phyloP scores from a whole-genome alignment of 2,888 invertebrate genomes.

The Sturmia bella region DNA sequence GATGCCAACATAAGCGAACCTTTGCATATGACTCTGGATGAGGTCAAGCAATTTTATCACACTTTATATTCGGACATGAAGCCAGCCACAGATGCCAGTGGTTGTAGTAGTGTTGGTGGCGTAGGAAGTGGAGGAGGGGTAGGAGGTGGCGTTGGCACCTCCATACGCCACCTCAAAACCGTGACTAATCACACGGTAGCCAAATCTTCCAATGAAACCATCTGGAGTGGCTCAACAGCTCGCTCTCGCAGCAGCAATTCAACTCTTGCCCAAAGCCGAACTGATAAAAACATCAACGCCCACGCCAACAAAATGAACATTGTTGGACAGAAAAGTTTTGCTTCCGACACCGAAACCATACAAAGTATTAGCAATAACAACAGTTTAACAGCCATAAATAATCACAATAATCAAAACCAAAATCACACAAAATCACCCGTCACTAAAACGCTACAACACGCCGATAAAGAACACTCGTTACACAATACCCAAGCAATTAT shows the following conservation, averaged over 20 bases:
- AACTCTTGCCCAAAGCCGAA: slow-evolving; percentile 53
- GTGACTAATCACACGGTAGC: slow-evolving; percentile 71
- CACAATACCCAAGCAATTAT: slow-evolving; percentile 60
- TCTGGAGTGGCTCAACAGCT: slow-evolving; percentile 77
- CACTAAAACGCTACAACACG: slow-evolving; percentile 22
- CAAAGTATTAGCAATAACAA: slow-evolving; percentile 73
- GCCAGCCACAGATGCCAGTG: slow-evolving; percentile 83
- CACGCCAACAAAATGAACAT: slow-evolving; percentile 58
- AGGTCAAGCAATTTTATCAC: slow-evolving; percentile 91
- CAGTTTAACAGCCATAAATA: slow-evolving; percentile 64
- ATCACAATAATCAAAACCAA: slow-evolving; percentile 68
- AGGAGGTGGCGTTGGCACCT: slow-evolving; percentile 78
- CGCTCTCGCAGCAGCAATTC: slow-evolving; percentile 74
- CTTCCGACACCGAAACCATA: slow-evolving; percentile 73
- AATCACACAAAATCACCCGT: slow-evolving; percentile 55
- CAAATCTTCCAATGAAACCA: slow-evolving; percentile 79
- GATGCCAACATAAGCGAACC: slow-evolving; percentile 86
- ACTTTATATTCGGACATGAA: slow-evolving; percentile 86
- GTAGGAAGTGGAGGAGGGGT: slow-evolving; percentile 72
- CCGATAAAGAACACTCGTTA: slow-evolving; percentile 50
- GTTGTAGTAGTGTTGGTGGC: slow-evolving; percentile 12
- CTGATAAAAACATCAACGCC: slow-evolving; percentile 41
- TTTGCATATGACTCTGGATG: slow-evolving; percentile 91
- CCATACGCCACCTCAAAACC: slow-evolving; percentile 71
- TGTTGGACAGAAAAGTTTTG: slow-evolving; percentile 58